phyloP scores from a whole-genome alignment of 2,888 invertebrate genomes.

The Ditylenchus weischeri region DNA sequence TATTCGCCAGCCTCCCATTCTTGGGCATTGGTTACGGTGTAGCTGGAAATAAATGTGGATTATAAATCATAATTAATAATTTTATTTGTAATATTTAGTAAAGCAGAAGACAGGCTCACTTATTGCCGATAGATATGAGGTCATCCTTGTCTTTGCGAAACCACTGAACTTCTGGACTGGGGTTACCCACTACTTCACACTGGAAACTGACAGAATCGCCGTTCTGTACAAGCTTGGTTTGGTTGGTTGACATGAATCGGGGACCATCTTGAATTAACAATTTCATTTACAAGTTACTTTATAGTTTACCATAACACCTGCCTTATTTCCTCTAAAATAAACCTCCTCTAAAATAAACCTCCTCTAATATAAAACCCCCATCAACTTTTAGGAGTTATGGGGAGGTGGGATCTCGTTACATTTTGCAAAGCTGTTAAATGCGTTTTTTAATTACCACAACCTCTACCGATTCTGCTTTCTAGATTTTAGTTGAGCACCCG shows the following conservation, averaged over 20 bases:
- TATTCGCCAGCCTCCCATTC: slow-evolving; percentile 39
- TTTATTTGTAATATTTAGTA: no score
- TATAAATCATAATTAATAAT: no score
- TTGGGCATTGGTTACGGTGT: slow-evolving; percentile 20
- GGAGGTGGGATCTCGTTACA: no score
- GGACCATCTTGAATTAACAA: slow-evolving; percentile 14
- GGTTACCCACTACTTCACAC: slow-evolving; percentile 25
- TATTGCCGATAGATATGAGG: slow-evolving; percentile 14
- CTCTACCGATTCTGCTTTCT: no score
- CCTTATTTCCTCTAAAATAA: no score
- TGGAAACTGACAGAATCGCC: slow-evolving; percentile 20
- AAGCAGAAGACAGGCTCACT: slow-evolving; percentile 7
- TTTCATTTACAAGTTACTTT: not conserved
- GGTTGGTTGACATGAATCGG: slow-evolving; percentile 26
- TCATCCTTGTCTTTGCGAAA: slow-evolving; percentile 19
- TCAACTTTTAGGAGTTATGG: no score
- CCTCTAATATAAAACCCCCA: no score
- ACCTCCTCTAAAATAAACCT: no score
- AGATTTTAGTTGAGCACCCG: no score
- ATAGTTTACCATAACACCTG: not conserved
- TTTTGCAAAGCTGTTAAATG: no score
- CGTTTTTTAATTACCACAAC: no score
- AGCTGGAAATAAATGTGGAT: slow-evolving; percentile 13
- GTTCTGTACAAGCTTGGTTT: slow-evolving; percentile 18
- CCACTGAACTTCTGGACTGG: slow-evolving; percentile 20